phyloP scores from a whole-genome alignment of 2,888 invertebrate species.

The Orthonevra nobilis region DNA sequence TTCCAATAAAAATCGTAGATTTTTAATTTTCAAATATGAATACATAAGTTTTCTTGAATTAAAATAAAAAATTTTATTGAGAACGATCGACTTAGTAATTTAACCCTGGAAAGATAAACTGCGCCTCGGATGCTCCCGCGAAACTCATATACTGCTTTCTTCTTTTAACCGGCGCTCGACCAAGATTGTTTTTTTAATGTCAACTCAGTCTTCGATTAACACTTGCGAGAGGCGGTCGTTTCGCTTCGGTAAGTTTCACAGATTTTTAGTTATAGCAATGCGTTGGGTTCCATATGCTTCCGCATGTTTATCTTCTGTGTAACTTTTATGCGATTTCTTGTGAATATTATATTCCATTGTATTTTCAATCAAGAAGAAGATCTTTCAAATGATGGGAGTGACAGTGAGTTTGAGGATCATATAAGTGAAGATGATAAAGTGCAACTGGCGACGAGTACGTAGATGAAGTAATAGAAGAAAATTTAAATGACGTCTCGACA shows the following conservation, averaged over 20 bases:
- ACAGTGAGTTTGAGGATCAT: constrained; percentile 71
- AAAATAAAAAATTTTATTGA: too few relatives aligned
- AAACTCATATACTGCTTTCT: too few relatives aligned
- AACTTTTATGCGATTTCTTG: constrained; percentile 11
- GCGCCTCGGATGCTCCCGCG: too few relatives aligned
- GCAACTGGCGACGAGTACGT: constrained; percentile 67
- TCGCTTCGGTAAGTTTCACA: constrained; percentile 29
- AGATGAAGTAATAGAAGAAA: constrained; percentile 43
- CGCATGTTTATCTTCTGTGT: constrained; percentile 24
- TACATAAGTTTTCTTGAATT: too few relatives aligned
- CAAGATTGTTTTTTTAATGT: too few relatives aligned
- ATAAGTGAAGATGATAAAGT: constrained; percentile 70
- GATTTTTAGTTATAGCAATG: constrained; percentile 19
- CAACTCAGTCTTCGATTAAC: constrained; percentile 35
- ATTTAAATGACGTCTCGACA: constrained; percentile 24
- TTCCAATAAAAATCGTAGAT: too few relatives aligned
- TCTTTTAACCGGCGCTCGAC: too few relatives aligned
- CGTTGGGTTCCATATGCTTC: constrained; percentile 20
- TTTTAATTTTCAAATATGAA: too few relatives aligned
- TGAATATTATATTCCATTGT: constrained; percentile 27
- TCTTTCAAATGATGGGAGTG: constrained; percentile 57
- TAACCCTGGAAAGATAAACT: too few relatives aligned
- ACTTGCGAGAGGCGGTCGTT: constrained; percentile 24
- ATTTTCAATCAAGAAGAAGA: constrained; percentile 68
- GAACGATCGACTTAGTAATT: too few relatives aligned